A percentile compares a stretch with the other conserved stretches of the same genome.
Evolutionary conservation across 2,113 vertebrate genomes (phyloP).

Genomic region (Antigone vipio): DNA sequence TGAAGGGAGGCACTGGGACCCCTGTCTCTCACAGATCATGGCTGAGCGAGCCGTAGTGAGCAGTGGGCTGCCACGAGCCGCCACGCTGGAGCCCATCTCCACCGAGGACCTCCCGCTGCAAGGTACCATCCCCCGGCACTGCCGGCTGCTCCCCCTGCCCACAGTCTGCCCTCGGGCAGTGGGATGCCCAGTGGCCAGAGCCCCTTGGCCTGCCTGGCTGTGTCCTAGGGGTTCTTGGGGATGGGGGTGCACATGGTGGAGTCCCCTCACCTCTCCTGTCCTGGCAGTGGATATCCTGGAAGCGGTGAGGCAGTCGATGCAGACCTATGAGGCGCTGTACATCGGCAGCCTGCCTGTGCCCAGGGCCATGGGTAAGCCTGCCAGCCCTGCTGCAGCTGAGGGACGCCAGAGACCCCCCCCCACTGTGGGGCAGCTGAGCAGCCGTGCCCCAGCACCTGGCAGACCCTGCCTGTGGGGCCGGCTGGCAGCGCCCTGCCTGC

Average conservation of each 20-base stretch:
- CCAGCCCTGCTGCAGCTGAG: fast-evolving
- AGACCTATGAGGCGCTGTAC: conserved; percentile 89
- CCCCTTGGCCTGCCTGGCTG: neutral
- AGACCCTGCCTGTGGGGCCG: neutral
- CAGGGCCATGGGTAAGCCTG: conserved; percentile 87
- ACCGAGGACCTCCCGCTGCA: conserved; percentile 83
- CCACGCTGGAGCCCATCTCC: conserved; percentile 80
- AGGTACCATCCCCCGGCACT: conserved; percentile 66
- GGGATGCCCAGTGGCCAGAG: neutral
- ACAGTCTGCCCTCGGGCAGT: fast-evolving
- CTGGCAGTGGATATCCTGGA: conserved; percentile 86
- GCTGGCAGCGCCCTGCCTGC: neutral
- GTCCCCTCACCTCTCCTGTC: neutral
- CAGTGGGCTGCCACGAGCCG: conserved; percentile 63
- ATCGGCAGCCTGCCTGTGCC: conserved; percentile 88
- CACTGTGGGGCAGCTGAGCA: fast-evolving
- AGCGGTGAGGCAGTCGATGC: conserved; percentile 81
- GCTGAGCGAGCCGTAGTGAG: conserved; percentile 76
- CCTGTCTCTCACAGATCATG: conserved; percentile 77
- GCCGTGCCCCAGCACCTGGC: fast-evolving
- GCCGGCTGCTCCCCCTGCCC: neutral
- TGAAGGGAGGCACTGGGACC: neutral
- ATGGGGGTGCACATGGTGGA: fast-evolving
- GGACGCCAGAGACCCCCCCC: fast-evolving
- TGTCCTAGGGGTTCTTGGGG: neutral